Evolutionary conservation across 2,888 invertebrate species (phyloP).

Genomic region (Diabrotica balteata): DNA sequence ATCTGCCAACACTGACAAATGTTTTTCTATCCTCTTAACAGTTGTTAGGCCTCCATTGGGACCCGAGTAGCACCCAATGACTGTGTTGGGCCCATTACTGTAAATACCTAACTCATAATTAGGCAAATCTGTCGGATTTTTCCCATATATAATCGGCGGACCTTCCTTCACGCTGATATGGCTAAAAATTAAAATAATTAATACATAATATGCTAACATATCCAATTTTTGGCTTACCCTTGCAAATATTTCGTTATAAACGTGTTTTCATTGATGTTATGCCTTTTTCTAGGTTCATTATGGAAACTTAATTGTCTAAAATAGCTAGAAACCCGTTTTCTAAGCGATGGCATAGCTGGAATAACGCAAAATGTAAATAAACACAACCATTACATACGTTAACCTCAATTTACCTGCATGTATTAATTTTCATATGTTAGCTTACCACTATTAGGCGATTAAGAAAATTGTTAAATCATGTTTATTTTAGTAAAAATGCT

Average conservation of each 20-base stretch:
- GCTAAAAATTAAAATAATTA: conserved; percentile 42
- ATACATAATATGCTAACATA: background rate
- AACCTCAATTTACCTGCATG: conserved; percentile 15
- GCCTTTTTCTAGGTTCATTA: conserved; percentile 64
- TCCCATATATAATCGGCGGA: conserved; percentile 73
- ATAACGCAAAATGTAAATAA: background rate
- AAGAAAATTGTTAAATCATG: conserved; percentile 3
- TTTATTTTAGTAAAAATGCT: conserved; percentile 19
- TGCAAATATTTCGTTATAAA: conserved; percentile 75
- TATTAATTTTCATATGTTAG: background rate
- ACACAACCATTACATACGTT: background rate
- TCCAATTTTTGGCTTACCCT: conserved; percentile 63
- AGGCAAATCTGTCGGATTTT: conserved; percentile 77
- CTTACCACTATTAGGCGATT: conserved; percentile 11
- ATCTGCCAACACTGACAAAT: conserved; percentile 70
- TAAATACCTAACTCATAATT: conserved; percentile 65
- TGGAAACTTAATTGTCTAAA: conserved; percentile 76
- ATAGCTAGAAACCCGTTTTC: conserved; percentile 75
- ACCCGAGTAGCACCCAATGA: conserved; percentile 80
- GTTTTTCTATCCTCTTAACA: conserved; percentile 71
- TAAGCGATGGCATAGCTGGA: conserved; percentile 69
- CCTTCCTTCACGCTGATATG: conserved; percentile 57
- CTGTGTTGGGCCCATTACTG: conserved; percentile 63
- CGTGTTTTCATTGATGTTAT: conserved; percentile 65
- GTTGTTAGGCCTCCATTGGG: conserved; percentile 82